phyloP scores from a whole-genome alignment of 2,797 vertebrate species.

The Xenopus petersii region DNA sequence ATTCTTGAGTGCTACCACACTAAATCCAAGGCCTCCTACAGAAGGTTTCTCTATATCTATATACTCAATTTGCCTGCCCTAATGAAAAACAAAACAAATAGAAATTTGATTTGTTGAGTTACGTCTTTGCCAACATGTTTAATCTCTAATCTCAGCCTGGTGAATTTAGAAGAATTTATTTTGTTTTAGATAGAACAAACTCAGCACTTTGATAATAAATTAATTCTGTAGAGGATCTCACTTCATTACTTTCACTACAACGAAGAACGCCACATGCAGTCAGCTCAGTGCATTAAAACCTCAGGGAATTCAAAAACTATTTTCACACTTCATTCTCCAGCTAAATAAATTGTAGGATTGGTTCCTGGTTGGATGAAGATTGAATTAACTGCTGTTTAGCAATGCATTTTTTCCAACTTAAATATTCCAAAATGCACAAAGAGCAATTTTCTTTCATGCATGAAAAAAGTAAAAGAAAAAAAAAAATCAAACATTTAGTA shows the following conservation, averaged over 20 bases:
- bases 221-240: slow-evolving; percentile 59
- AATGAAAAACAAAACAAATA: slow-evolving; percentile 43
- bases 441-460: not conserved
- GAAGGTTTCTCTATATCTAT: slow-evolving; percentile 80
- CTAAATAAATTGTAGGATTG: slow-evolving; percentile 53
- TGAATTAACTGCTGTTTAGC: slow-evolving; percentile 56
- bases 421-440: slow-evolving; percentile 50
- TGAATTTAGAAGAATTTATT: slow-evolving; percentile 49
- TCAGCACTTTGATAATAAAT: slow-evolving; percentile 55
- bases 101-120: slow-evolving; percentile 54
- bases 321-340: slow-evolving; percentile 61
- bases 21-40: slow-evolving; percentile 88
- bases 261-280: slow-evolving; percentile 51
- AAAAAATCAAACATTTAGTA: no score
- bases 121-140: slow-evolving; percentile 22
- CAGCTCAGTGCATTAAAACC: slow-evolving; percentile 50
- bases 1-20: slow-evolving; percentile 84
- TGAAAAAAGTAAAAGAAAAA: no score
- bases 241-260: slow-evolving; percentile 60
- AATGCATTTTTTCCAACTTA: slow-evolving; percentile 53
- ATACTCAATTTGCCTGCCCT: slow-evolving; percentile 82
- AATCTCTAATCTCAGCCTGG: slow-evolving; percentile 49
- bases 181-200: slow-evolving; percentile 54
- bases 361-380: slow-evolving; percentile 59
- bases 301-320: slow-evolving; percentile 57